phyloP scores from a whole-genome alignment of 2,113 vertebrate genomes.

The Dolichotis patagonum region DNA sequence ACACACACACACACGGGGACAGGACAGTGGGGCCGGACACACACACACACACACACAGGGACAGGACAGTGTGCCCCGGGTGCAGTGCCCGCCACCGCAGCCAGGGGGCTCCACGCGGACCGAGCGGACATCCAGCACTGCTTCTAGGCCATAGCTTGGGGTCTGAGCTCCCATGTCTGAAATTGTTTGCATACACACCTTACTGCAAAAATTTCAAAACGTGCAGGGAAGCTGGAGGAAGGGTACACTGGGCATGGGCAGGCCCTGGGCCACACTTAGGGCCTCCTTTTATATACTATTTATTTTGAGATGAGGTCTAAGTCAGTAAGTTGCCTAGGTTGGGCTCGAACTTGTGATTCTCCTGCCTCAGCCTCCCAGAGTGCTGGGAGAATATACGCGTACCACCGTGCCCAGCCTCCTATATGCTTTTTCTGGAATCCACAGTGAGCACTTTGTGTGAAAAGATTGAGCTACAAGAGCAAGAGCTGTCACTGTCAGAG shows the following conservation, averaged over 20 bases:
- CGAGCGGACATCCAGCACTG: neutral
- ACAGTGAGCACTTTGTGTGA: neutral
- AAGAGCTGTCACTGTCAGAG: neutral
- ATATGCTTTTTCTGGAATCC: neutral
- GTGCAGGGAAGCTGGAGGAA: neutral
- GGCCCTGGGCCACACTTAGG: neutral
- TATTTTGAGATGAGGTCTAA: neutral
- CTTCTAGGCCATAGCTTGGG: neutral
- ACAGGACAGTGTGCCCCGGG: too few relatives aligned
- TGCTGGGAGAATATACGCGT: neutral
- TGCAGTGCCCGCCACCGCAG: neutral
- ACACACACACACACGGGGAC: too few relatives aligned
- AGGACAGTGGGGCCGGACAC: too few relatives aligned
- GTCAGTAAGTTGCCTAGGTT: neutral
- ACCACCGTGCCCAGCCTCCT: neutral
- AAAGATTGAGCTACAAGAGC: neutral
- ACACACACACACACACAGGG: too few relatives aligned
- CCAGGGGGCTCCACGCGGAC: neutral
- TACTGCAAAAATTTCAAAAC: neutral
- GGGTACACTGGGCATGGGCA: neutral
- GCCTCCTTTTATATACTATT: neutral
- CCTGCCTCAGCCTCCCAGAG: neutral
- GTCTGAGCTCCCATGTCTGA: neutral
- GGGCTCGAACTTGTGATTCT: neutral
- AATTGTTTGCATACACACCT: neutral